phyloP scores from a whole-genome alignment of 1,140 invertebrate genomes.

The Hyles vespertilio region DNA sequence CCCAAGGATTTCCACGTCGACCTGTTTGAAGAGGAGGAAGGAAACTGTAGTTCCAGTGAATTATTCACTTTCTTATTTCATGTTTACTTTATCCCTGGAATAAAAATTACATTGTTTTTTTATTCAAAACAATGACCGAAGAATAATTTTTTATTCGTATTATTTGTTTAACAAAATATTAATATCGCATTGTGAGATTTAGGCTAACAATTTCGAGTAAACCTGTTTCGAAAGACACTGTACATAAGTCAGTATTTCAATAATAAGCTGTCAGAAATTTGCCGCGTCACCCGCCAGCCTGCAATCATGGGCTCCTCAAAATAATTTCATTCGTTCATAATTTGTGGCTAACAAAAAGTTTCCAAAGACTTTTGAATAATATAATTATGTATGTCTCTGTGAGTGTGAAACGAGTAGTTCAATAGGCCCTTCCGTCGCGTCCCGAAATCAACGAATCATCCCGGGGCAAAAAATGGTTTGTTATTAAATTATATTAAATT shows the following conservation, averaged over 20 bases:
- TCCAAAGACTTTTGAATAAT: conserved; percentile 50
- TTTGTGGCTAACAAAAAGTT: conserved; percentile 63
- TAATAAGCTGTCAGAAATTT: conserved; percentile 15
- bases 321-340: conserved; percentile 62
- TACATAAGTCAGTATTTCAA: neutral
- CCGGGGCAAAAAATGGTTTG: conserved; percentile 12
- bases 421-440: conserved; percentile 40
- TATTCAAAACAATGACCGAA: no score
- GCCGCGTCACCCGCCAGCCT: conserved; percentile 49
- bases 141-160: no score
- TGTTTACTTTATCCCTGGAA: no score
- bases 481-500: conserved; percentile 10
- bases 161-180: no score
- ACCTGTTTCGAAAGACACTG: no score
- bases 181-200: no score
- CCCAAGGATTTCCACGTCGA: no score
- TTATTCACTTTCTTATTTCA: no score
- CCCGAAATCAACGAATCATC: conserved; percentile 16
- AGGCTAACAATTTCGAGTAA: no score
- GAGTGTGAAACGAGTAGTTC: conserved; percentile 68
- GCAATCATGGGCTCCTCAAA: conserved; percentile 60
- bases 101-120: no score
- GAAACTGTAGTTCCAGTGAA: no score
- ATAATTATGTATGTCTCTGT: conserved; percentile 66
- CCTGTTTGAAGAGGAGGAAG: no score